A percentile compares a stretch with the other conserved stretches of the same genome.
Evolutionary conservation across 2,888 invertebrate species (phyloP).

Genomic region (Mythimna ferrago): DNA sequence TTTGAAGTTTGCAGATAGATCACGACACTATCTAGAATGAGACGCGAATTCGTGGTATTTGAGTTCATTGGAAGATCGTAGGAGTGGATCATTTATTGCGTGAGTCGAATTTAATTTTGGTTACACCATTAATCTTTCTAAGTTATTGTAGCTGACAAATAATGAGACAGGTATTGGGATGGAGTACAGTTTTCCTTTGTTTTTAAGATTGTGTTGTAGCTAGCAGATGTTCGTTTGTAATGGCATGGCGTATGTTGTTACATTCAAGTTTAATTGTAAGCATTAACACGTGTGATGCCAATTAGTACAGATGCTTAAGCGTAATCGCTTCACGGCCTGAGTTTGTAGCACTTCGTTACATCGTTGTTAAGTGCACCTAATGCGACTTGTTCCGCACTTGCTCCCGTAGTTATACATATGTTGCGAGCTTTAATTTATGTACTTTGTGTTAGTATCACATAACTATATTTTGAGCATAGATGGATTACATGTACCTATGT

Average conservation of each 20-base stretch:
- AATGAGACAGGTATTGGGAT: conserved; percentile 38
- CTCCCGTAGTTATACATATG: conserved; percentile 34
- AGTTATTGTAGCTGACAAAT: conserved; percentile 50
- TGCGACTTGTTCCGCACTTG: conserved; percentile 56
- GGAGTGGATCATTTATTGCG: conserved; percentile 48
- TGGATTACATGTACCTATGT: neutral
- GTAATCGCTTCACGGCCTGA: conserved; percentile 66
- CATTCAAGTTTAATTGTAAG: conserved; percentile 67
- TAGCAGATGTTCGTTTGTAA: conserved; percentile 25
- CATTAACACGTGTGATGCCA: conserved; percentile 74
- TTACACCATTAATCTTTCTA: conserved; percentile 47
- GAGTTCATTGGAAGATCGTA: conserved; percentile 41
- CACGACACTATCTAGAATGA: conserved; percentile 64
- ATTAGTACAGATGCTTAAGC: conserved; percentile 66
- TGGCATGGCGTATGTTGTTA: conserved; percentile 40
- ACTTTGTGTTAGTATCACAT: neutral
- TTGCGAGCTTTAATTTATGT: conserved; percentile 32
- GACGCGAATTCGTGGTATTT: conserved; percentile 52
- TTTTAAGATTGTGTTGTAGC: conserved; percentile 9
- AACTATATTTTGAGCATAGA: neutral
- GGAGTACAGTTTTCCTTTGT: conserved; percentile 33
- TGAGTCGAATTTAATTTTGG: conserved; percentile 54
- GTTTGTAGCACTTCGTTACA: conserved; percentile 61
- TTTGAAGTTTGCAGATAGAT: conserved; percentile 74
- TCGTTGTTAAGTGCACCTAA: conserved; percentile 62